Evolutionary conservation across 92 coral and sea anemone genomes (phyloP), one percentile per base, ranked within the genome.

Genomic region (Porites rus): DNA sequence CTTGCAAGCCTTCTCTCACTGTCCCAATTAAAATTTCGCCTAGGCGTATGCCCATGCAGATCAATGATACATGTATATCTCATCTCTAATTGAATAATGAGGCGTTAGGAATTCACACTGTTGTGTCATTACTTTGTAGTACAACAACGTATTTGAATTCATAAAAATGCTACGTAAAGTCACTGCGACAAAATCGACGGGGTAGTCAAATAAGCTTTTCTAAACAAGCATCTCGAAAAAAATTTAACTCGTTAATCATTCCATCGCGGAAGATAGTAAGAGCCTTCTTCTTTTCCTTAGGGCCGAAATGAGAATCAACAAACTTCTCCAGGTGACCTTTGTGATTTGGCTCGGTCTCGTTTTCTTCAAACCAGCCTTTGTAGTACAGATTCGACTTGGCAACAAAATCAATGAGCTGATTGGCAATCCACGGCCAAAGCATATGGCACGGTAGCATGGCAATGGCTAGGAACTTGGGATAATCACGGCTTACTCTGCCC

Each of bases 171-270:
- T 4, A 38, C 46, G 5, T 38, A 3, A 38, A 38, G 46, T 38
- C 46, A 38, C 46, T 38, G 5, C 4, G 46, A 38, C 46, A 38
- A 38, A 38, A 4, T 38, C 46, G 46, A 38, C 46, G 46, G 46
- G 46, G 7, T 38, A 38, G 46, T 38, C 46, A 38, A 38, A 38
- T 38, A 38, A 38, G 46, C 46, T 38, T 72, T 76, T 90, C 69
- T 25, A 70, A 88, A 31, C 93, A 90, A 0, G 93, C 93, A 14
- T 77, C 65, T 2, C 90, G 93, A 61, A 90, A 90, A 69, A 86
- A 90, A 86, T 90, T 90, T 38, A 90, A 75, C 87, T 90, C 93
- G 84, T 90, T 90, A 24, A 86, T 68, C 90, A 90, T 59, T 46
- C 93, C 91, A 66, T 90, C 91, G 75, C 78, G 73, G 72, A 90